These are phyloP conservation scores for Leucophenga maculata DNA, from an alignment of 2,888 invertebrate genomes.

Conservation along the genomic window DNA sequence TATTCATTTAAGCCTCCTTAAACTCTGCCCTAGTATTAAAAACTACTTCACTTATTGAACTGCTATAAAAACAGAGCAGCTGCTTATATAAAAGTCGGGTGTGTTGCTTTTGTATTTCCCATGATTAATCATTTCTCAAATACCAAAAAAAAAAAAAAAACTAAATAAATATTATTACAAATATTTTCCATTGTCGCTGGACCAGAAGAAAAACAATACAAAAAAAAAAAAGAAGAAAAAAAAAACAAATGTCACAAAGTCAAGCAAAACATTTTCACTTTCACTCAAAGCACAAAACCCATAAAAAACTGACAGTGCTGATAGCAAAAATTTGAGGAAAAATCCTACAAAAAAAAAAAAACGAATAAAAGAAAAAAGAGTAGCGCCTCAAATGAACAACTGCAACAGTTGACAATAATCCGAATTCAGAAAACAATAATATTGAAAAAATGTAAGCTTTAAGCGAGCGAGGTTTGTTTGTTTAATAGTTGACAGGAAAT, in stretches of 20 bases:
- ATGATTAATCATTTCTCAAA: slow-evolving; percentile 51
- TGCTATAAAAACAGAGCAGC: background rate
- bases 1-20: no score
- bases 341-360: background rate
- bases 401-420: background rate
- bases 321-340: background rate
- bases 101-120: slow-evolving; percentile 19
- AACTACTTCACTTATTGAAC: no score
- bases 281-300: slow-evolving; percentile 5
- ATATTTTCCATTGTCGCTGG: slow-evolving; percentile 12
- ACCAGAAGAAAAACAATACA: slow-evolving; percentile 3
- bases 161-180: background rate
- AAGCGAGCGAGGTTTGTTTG: no score
- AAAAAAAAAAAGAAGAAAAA: slow-evolving; percentile 2
- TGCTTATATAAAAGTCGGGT: slow-evolving; percentile 6
- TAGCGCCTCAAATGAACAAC: no score
- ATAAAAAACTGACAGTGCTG: background rate
- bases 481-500: no score
- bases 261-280: slow-evolving; percentile 29
- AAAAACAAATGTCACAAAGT: slow-evolving; percentile 27
- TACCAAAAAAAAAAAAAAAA: slow-evolving; percentile 18
- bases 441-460: no score
- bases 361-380: background rate
- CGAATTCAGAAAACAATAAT: background rate
- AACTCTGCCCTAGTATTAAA: no score